Percentiles rank a stretch among this genome's conserved stretches.
Conservation (phyloP, 2,797 vertebrate species). For the Tenualosa ilisha region DNA sequence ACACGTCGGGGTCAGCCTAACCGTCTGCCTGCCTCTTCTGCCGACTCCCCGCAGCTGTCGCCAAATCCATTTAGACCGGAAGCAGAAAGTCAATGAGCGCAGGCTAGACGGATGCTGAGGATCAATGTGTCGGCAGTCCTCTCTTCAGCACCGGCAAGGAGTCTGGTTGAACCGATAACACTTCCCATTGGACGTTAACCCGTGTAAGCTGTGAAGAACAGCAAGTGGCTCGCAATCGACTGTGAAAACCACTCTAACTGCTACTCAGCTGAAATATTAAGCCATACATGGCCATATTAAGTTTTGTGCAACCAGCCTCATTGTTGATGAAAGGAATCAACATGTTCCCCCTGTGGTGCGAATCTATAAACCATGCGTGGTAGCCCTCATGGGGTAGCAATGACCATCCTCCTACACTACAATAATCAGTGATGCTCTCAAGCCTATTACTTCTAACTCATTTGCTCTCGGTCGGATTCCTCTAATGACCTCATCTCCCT, state of each 20-base stretch:
- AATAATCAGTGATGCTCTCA: slow-evolving; percentile 33
- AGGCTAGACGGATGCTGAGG: slow-evolving; percentile 7
- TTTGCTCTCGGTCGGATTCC: slow-evolving; percentile 37
- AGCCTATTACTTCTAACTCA: slow-evolving; percentile 34
- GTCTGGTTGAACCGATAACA: neutral
- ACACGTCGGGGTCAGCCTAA: neutral
- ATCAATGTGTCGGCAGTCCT: neutral
- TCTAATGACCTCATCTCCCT: slow-evolving; percentile 41
- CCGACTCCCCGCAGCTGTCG: neutral
- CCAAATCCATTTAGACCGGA: neutral
- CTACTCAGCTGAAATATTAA: neutral
- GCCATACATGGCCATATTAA: neutral
- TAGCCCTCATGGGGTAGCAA: neutral
- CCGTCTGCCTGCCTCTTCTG: neutral
- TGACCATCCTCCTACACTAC: slow-evolving; percentile 4
- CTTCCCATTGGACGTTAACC: neutral
- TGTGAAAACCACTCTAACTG: neutral
- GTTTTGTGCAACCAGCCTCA: neutral
- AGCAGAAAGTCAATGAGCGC: slow-evolving; percentile 9
- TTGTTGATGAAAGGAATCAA: neutral
- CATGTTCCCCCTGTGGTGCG: neutral
- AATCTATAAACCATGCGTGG: neutral
- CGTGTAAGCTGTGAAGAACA: neutral
- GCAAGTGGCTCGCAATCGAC: neutral
- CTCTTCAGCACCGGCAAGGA: neutral